These are phyloP conservation scores for Entomyzon cyanotis DNA, from an alignment of 2,113 vertebrate genomes.

Conservation along the genomic window DNA sequence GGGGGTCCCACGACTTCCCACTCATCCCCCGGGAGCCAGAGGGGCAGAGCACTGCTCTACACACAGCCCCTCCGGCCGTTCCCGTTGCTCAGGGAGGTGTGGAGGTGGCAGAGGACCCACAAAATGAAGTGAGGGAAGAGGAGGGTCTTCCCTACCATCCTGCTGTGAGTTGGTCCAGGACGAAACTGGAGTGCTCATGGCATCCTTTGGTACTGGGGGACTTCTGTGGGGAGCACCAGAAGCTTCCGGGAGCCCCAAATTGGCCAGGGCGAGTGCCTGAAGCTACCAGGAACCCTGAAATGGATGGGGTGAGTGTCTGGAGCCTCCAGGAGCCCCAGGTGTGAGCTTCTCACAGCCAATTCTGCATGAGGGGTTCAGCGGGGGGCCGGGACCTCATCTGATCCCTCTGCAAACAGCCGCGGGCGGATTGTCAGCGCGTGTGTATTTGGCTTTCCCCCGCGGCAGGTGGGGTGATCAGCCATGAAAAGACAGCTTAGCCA, in stretches of 20 bases:
- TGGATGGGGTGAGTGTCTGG: rapidly evolving
- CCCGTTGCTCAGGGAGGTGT: background rate
- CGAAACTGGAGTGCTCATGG: rapidly evolving
- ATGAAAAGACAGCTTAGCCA: conserved; percentile 68
- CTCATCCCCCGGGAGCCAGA: rapidly evolving
- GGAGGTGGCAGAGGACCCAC: rapidly evolving
- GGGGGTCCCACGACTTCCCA: background rate
- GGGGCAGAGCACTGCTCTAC: background rate
- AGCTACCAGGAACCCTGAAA: background rate
- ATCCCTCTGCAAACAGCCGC: conserved; percentile 27
- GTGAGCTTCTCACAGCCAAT: rapidly evolving
- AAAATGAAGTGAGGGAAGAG: rapidly evolving
- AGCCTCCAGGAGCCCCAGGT: background rate
- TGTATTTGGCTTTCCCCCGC: background rate
- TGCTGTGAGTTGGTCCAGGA: rapidly evolving
- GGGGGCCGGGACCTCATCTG: background rate
- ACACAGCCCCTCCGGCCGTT: background rate
- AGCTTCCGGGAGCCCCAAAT: rapidly evolving
- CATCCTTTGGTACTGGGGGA: rapidly evolving
- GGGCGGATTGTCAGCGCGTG: background rate
- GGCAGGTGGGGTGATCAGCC: conserved; percentile 39
- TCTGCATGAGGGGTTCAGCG: conserved; percentile 4
- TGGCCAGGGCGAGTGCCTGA: rapidly evolving
- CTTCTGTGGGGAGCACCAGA: background rate
- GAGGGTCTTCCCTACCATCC: background rate